Conservation (phyloP, 2,113 vertebrate species). For the Leucopternis melanops region DNA sequence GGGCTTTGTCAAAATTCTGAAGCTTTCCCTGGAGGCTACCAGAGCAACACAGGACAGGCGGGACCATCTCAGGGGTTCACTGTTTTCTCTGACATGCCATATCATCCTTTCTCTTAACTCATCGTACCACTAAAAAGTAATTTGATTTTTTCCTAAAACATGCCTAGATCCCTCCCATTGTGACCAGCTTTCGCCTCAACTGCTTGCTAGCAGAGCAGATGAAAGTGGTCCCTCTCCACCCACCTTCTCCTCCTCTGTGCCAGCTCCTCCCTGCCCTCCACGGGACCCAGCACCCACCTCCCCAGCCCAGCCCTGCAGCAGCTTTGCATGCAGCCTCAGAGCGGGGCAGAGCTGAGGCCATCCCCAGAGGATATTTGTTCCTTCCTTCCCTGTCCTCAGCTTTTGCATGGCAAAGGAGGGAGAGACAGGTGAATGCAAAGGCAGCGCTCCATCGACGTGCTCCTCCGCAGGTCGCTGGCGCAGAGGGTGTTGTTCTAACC, state of each 20-base stretch:
- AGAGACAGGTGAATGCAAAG: not conserved
- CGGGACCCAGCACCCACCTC: not conserved
- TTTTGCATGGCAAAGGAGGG: not conserved
- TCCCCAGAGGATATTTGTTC: not conserved
- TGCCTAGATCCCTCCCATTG: not conserved
- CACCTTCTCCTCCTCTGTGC: not conserved
- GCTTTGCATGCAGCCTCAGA: not conserved
- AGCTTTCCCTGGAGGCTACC: not conserved
- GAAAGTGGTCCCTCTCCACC: not conserved
- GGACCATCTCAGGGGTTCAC: not conserved
- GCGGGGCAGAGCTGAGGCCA: not conserved
- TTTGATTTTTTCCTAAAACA: not conserved
- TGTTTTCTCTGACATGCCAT: not conserved
- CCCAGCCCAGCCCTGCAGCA: not conserved
- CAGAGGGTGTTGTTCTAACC: not conserved
- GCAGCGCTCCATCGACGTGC: fast-evolving
- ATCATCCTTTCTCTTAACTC: not conserved
- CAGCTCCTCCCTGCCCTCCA: not conserved
- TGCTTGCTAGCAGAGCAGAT: not conserved
- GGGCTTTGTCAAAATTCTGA: not conserved
- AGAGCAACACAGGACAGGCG: not conserved
- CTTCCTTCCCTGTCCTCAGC: not conserved
- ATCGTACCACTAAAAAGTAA: not conserved
- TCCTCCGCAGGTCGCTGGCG: fast-evolving
- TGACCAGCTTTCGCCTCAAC: not conserved